These are phyloP conservation scores for Bradypodion ventrale DNA, from an alignment of 2,797 vertebrate genomes.

Conservation along the genomic window DNA sequence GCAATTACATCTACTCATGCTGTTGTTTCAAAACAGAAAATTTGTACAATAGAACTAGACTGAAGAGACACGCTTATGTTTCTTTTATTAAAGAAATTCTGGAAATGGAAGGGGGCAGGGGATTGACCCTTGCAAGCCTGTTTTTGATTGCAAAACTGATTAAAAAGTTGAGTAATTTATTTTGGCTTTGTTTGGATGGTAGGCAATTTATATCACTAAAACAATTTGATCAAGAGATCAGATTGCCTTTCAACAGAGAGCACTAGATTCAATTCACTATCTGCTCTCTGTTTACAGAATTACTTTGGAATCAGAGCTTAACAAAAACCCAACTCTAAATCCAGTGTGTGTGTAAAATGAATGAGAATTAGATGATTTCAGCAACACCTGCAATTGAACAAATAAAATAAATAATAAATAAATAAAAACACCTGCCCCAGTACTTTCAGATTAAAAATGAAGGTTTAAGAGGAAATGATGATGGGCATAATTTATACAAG, in stretches of 20 bases:
- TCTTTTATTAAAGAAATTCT: neutral
- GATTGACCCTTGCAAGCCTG: neutral
- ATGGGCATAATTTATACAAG: neutral
- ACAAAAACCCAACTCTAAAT: slow-evolving; percentile 54
- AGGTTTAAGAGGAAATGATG: neutral
- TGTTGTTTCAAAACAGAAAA: slow-evolving; percentile 38
- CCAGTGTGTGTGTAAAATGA: slow-evolving; percentile 40
- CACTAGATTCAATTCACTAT: slow-evolving; percentile 54
- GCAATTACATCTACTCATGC: slow-evolving; percentile 53
- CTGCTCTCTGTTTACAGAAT: slow-evolving; percentile 49
- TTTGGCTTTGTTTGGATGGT: slow-evolving; percentile 4
- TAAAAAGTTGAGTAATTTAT: slow-evolving; percentile 40
- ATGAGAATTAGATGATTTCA: slow-evolving; percentile 35
- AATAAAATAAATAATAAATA: too few species aligned
- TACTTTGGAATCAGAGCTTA: slow-evolving; percentile 49
- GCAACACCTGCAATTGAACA: too few species aligned
- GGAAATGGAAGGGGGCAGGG: neutral
- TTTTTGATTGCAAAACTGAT: slow-evolving; percentile 35
- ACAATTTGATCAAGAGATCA: slow-evolving; percentile 49
- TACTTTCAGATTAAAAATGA: neutral
- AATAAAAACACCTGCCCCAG: neutral
- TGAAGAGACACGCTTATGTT: slow-evolving; percentile 26
- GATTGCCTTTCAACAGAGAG: slow-evolving; percentile 53
- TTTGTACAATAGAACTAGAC: slow-evolving; percentile 43
- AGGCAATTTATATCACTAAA: slow-evolving; percentile 62